phyloP scores from a whole-genome alignment of 2,888 invertebrate species.

The Galerucella calmariensis region DNA sequence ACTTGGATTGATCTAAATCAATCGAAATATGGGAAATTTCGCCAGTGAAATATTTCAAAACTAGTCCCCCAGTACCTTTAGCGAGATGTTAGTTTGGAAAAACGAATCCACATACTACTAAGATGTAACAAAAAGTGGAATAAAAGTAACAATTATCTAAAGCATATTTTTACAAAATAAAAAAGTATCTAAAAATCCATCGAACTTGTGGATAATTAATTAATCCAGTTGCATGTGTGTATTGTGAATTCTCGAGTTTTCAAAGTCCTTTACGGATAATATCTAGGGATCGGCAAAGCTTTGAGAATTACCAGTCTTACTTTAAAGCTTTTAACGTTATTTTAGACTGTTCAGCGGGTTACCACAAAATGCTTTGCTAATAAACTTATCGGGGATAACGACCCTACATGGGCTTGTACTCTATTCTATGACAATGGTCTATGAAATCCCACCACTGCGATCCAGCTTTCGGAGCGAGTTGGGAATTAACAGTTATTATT shows the following conservation, averaged over 20 bases:
- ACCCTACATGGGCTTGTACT: conserved; percentile 17
- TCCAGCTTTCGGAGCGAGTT: not conserved
- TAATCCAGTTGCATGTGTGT: not conserved
- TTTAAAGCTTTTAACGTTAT: conserved; percentile 24
- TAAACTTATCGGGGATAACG: conserved; percentile 30
- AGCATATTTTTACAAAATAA: too few relatives aligned
- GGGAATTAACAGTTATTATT: conserved; percentile 10
- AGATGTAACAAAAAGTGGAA: too few relatives aligned
- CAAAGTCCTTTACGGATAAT: not conserved
- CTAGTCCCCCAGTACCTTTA: too few relatives aligned
- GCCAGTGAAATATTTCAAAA: too few relatives aligned
- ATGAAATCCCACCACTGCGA: conserved; percentile 8
- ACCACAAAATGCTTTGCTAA: conserved; percentile 26
- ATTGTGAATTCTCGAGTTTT: not conserved
- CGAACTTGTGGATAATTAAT: too few relatives aligned
- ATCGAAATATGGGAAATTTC: too few relatives aligned
- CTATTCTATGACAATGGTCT: conserved; percentile 21
- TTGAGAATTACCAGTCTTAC: conserved; percentile 4
- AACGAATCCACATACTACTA: too few relatives aligned
- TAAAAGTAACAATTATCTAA: too few relatives aligned
- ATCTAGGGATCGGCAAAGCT: not conserved
- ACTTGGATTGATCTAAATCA: too few relatives aligned
- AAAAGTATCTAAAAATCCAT: too few relatives aligned
- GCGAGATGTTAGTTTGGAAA: too few relatives aligned
- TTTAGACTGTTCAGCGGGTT: conserved; percentile 15